Evolutionary conservation across 2,113 vertebrate genomes (phyloP), one percentile per base, ranked within the genome.

Genomic region (Platichthys stellatus): DNA sequence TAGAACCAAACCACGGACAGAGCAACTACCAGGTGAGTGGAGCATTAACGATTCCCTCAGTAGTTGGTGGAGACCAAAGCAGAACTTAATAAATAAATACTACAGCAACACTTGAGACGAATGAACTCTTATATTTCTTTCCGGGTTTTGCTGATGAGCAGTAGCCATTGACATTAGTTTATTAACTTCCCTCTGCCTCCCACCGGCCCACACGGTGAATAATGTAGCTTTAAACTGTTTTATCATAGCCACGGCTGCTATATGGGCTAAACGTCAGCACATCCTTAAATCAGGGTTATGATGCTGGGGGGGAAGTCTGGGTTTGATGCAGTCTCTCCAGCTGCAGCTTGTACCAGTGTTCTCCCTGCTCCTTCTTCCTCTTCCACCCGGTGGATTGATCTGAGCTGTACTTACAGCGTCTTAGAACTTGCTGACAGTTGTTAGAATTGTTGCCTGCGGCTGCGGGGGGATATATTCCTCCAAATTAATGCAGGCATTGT

Each of bases 341-440:
- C 20, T 17, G 21, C 20, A 15, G 38, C 2, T 8, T 49, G 14
- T 60, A 4, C 8, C 23, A 59, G n/a, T 71, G 56, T 79, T 78
- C 31, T 58, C 0, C 45, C 63, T 21, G 9, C 51, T 20, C 23
- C 10, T 53, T 53, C 20, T 6, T 49, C 47, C 13, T 23, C 38
- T 61, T 14, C 63, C 21, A 14, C 49, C 31, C 38, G 51, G 28
- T 35, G 57, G 78, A 85, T 79, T 88, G 77, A 87, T 87, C 72
- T 69, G 62, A 76, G 23, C 66, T 72, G 59, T 53, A 58, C 74
- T 79, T 78, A 59, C 43, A 73, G 31, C 65, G 69, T 76, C 76
- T 38, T 10, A 77, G 61, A 79, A 84, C 72, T 78, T 72, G 78
- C 89, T 87, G 89, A 87, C 78, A 84, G 78, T 80, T 83, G 75